Evolutionary conservation across 2,888 invertebrate species (phyloP).

Genomic region (Chalcosyrphus nemorum): DNA sequence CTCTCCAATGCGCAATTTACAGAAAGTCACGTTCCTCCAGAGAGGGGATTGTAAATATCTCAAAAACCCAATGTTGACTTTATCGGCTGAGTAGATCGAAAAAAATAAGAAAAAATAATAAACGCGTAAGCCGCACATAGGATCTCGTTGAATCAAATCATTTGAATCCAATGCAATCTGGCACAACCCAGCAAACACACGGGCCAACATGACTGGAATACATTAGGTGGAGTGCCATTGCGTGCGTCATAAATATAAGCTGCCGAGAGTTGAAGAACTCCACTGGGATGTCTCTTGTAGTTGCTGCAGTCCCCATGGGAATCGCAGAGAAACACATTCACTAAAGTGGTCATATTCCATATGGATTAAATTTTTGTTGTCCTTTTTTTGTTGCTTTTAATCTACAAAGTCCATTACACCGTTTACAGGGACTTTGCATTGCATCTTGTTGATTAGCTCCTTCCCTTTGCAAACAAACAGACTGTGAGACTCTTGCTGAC

Average conservation of each 20-base stretch:
- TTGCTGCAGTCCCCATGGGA: slow-evolving; percentile 36
- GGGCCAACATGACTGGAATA: slow-evolving; percentile 64
- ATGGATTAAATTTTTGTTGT: slow-evolving; percentile 28
- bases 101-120: no score
- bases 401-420: slow-evolving; percentile 32
- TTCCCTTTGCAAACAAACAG: slow-evolving; percentile 35
- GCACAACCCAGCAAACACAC: slow-evolving; percentile 15
- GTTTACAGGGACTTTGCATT: slow-evolving; percentile 49
- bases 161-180: slow-evolving; percentile 63
- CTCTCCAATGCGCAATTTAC: slow-evolving; percentile 49
- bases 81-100: slow-evolving; percentile 65
- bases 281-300: slow-evolving; percentile 32
- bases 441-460: slow-evolving; percentile 55
- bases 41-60: slow-evolving; percentile 21
- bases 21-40: slow-evolving; percentile 60
- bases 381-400: background rate
- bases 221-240: slow-evolving; percentile 61
- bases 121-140: slow-evolving; percentile 45
- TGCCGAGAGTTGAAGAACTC: slow-evolving; percentile 45
- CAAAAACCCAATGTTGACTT: slow-evolving; percentile 56
- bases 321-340: slow-evolving; percentile 39
- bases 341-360: slow-evolving; percentile 34
- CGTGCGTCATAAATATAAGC: slow-evolving; percentile 70
- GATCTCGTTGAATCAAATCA: slow-evolving; percentile 58
- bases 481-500: slow-evolving; percentile 22